Conservation (phyloP, 2,888 invertebrate species). For the Electrophaes corylata region DNA sequence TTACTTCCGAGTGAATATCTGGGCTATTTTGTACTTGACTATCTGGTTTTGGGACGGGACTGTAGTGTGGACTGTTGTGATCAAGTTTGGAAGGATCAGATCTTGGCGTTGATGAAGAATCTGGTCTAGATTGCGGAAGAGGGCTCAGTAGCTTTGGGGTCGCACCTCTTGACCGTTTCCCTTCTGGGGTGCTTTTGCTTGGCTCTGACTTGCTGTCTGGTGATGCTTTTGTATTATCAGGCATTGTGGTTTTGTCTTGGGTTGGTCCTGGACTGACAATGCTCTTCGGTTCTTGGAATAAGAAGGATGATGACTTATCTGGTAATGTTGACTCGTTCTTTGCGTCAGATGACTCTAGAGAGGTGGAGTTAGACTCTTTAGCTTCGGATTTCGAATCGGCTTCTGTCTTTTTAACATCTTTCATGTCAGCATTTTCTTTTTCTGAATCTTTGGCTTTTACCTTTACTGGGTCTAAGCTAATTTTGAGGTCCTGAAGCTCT, state of each 20-base stretch:
- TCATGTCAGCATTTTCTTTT: constrained; percentile 55
- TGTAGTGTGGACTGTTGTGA: constrained; percentile 72
- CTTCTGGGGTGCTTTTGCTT: constrained; percentile 41
- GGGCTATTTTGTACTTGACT: constrained; percentile 78
- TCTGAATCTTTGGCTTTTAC: constrained; percentile 68
- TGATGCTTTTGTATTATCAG: constrained; percentile 53
- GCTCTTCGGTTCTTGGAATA: constrained; percentile 74
- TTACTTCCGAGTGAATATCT: constrained; percentile 64
- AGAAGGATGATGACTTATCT: constrained; percentile 57
- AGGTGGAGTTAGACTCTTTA: constrained; percentile 48
- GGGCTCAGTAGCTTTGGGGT: constrained; percentile 73
- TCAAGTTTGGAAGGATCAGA: constrained; percentile 67
- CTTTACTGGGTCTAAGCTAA: constrained; percentile 81
- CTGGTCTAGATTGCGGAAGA: constrained; percentile 68
- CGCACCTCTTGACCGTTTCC: constrained; percentile 54
- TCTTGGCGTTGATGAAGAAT: constrained; percentile 76
- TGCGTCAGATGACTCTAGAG: constrained; percentile 52
- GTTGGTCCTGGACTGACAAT: constrained; percentile 55
- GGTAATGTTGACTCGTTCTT: constrained; percentile 56
- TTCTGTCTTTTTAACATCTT: constrained; percentile 57
- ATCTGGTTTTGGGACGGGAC: constrained; percentile 76
- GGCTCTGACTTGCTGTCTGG: constrained; percentile 60
- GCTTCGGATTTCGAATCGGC: constrained; percentile 61
- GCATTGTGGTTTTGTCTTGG: constrained; percentile 48
- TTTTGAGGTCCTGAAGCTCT: constrained; percentile 86